Evolutionary conservation across 2,797 vertebrate genomes (phyloP).

Genomic region (Buphagus erythrorhynchus): DNA sequence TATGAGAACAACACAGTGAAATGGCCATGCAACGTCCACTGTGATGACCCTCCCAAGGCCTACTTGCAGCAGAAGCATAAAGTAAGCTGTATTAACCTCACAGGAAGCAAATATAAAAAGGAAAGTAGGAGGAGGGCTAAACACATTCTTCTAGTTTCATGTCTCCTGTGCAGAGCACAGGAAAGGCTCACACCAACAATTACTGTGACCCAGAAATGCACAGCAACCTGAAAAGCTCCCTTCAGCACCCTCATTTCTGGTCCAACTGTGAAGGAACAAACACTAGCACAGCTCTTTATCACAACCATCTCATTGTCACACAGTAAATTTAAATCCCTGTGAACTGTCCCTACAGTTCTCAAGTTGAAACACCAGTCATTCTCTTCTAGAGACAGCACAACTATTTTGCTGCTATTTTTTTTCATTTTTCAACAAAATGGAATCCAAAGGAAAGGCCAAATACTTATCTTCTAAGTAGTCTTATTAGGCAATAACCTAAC

Average conservation of each 20-base stretch:
- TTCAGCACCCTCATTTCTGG: not conserved
- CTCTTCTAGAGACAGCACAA: not conserved
- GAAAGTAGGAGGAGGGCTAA: not conserved
- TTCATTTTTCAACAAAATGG: not conserved
- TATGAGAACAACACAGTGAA: not conserved
- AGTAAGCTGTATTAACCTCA: not conserved
- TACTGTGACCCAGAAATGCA: not conserved
- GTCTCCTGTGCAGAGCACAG: not conserved
- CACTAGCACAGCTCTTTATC: not conserved
- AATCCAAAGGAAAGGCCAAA: not conserved
- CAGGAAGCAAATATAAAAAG: not conserved
- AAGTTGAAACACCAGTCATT: not conserved
- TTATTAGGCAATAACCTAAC: not conserved
- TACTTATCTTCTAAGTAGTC: not conserved
- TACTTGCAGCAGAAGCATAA: not conserved
- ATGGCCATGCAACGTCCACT: not conserved
- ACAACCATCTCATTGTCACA: not conserved
- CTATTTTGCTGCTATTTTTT: not conserved
- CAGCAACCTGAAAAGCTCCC: not conserved
- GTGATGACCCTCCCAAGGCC: not conserved
- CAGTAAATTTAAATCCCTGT: not conserved
- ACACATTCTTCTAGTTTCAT: not conserved
- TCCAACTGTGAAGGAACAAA: not conserved
- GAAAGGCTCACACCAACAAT: not conserved
- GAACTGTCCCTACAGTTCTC: not conserved